Percentiles rank a stretch among this genome's conserved stretches.
Evolutionary conservation across 2,797 vertebrate species (phyloP).

Genomic region (Falco cherrug): DNA sequence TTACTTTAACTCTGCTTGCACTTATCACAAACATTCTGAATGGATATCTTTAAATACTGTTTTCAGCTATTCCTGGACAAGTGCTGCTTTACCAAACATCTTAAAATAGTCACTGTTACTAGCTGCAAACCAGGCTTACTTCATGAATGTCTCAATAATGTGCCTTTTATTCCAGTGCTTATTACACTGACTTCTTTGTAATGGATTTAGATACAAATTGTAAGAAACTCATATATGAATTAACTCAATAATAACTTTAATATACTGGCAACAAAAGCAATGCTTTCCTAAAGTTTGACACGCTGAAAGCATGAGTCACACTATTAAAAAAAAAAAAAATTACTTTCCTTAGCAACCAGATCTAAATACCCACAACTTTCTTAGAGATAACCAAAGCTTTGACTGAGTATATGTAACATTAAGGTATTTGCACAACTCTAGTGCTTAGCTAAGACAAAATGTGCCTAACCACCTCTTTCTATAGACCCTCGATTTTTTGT

Average conservation of each 20-base stretch:
- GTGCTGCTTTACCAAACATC: conserved; percentile 53
- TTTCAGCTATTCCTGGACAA: conserved; percentile 62
- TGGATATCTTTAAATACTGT: conserved; percentile 18
- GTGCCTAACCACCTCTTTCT: conserved; percentile 26
- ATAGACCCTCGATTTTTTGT: conserved; percentile 28
- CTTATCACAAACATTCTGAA: conserved; percentile 47
- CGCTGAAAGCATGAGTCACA: conserved; percentile 62
- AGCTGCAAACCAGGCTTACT: conserved; percentile 36
- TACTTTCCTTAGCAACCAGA: conserved; percentile 61
- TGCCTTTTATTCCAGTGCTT: conserved; percentile 40
- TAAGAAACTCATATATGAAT: not conserved
- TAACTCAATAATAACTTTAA: conserved; percentile 10
- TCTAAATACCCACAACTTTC: conserved; percentile 59
- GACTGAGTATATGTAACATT: conserved; percentile 29
- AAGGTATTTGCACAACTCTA: conserved; percentile 27
- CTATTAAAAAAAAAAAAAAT: conserved; percentile 50
- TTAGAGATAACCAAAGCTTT: conserved; percentile 57
- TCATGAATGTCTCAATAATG: conserved; percentile 45
- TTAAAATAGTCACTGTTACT: conserved; percentile 57
- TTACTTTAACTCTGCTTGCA: conserved; percentile 54
- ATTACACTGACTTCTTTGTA: conserved; percentile 46
- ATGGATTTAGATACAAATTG: conserved; percentile 40
- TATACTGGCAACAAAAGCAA: not conserved
- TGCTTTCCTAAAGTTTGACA: conserved; percentile 10
- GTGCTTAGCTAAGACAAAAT: conserved; percentile 52